Evolutionary conservation across 1,140 invertebrate genomes (phyloP).

Genomic region (Mycetomoellerius zeteki): DNA sequence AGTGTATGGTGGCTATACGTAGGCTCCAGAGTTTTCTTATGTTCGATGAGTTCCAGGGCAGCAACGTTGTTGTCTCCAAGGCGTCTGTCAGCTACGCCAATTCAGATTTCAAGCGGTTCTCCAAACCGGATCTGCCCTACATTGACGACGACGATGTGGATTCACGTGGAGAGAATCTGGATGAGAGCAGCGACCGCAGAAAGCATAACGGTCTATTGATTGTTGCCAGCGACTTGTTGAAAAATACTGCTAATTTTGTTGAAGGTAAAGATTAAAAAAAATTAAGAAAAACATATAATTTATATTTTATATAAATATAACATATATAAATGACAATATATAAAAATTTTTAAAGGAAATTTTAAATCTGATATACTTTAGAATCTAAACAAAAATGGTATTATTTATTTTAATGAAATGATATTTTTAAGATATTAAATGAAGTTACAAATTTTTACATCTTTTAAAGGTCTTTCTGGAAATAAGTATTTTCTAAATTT

Average conservation of each 20-base stretch:
- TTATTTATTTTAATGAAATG: background rate
- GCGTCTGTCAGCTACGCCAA: background rate
- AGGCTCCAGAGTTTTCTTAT: conserved; percentile 88
- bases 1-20: conserved; percentile 88
- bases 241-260: conserved; percentile 68
- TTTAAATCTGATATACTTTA: background rate
- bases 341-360: background rate
- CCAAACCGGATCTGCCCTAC: conserved; percentile 77
- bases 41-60: conserved; percentile 86
- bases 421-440: background rate
- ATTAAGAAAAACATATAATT: background rate
- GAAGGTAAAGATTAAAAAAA: conserved; percentile 56
- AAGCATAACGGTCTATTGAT: conserved; percentile 70
- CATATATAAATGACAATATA: background rate
- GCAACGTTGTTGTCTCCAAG: conserved; percentile 31
- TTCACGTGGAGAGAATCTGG: conserved; percentile 11
- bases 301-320: background rate
- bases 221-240: conserved; percentile 74
- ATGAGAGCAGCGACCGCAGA: conserved; percentile 52
- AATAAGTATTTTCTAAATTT: background rate
- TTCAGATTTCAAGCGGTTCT: conserved; percentile 62
- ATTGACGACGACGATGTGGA: conserved; percentile 79
- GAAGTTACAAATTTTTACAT: background rate
- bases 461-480: background rate
- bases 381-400: too few relatives aligned